Evolutionary conservation across 2,888 invertebrate species (phyloP).

Genomic region (Dynastes maya): DNA sequence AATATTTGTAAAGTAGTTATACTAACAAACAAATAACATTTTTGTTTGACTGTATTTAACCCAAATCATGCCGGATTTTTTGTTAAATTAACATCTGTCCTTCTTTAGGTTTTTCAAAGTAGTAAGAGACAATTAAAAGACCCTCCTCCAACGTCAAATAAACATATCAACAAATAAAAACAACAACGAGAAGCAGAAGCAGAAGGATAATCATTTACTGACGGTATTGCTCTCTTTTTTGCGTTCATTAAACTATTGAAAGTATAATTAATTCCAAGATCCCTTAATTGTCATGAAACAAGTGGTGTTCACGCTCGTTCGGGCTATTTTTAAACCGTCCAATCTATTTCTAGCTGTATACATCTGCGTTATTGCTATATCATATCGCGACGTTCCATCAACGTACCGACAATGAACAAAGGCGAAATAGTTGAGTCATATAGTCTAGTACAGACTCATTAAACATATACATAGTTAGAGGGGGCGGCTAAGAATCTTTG

Average conservation of each 20-base stretch:
- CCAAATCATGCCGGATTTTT: too few relatives aligned
- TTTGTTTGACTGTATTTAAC: too few relatives aligned
- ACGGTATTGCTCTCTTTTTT: not conserved
- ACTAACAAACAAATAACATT: too few relatives aligned
- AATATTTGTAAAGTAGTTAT: too few relatives aligned
- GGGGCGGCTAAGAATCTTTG: slow-evolving; percentile 32
- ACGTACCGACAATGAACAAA: slow-evolving; percentile 22
- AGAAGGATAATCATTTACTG: too few relatives aligned
- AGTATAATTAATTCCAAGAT: not conserved
- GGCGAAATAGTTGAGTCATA: slow-evolving; percentile 4
- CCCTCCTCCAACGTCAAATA: too few relatives aligned
- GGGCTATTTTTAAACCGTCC: slow-evolving; percentile 29
- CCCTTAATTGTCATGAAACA: slow-evolving; percentile 25
- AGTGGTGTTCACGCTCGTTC: slow-evolving; percentile 32
- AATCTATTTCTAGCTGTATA: slow-evolving; percentile 35
- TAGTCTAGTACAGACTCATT: slow-evolving; percentile 4
- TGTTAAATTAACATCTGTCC: too few relatives aligned
- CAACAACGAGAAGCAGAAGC: too few relatives aligned
- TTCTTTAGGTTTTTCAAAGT: too few relatives aligned
- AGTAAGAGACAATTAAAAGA: too few relatives aligned
- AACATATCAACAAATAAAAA: too few relatives aligned
- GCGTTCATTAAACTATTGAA: not conserved
- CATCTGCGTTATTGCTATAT: slow-evolving; percentile 24
- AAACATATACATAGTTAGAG: not conserved
- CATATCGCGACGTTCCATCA: slow-evolving; percentile 19